Conservation (phyloP, 2,888 invertebrate genomes). For the Synergus gifuensis region DNA sequence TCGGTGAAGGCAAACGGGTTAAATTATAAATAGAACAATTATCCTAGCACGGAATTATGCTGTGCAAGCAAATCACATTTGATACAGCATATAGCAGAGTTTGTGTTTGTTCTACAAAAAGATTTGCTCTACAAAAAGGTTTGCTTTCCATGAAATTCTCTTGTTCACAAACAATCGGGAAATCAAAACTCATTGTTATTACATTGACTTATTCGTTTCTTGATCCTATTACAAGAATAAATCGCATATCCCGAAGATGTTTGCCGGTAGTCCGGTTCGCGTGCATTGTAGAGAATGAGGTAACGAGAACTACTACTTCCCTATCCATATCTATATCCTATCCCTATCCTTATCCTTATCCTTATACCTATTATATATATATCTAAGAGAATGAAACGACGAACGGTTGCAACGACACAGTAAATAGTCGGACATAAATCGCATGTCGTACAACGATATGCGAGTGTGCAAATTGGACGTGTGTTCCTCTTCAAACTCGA, state of each 20-base stretch:
- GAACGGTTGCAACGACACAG: slow-evolving; percentile 29
- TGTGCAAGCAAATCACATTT: not conserved
- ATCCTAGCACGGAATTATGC: not conserved
- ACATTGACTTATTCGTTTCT: slow-evolving; percentile 3
- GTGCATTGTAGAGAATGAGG: slow-evolving; percentile 27
- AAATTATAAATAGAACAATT: not conserved
- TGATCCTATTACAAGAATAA: slow-evolving; percentile 27
- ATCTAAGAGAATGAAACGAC: slow-evolving; percentile 3
- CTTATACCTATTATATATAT: not conserved
- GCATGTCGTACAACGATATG: slow-evolving; percentile 17
- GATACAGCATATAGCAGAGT: not conserved
- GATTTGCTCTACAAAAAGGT: not conserved
- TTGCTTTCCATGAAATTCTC: not conserved
- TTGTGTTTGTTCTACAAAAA: not conserved
- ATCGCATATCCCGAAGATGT: slow-evolving; percentile 25
- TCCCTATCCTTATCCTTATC: not conserved
- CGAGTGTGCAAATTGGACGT: slow-evolving; percentile 31
- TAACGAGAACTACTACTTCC: slow-evolving; percentile 16
- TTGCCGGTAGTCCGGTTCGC: slow-evolving; percentile 7
- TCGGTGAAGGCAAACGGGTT: not conserved
- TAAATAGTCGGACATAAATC: slow-evolving; percentile 23
- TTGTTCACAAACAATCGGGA: not conserved
- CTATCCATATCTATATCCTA: not conserved
- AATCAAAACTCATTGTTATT: not conserved
- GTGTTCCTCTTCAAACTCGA: slow-evolving; percentile 34